These are phyloP conservation scores for Macrosoma leucophasiata DNA, from an alignment of 2,888 invertebrate species.

Conservation along the genomic window DNA sequence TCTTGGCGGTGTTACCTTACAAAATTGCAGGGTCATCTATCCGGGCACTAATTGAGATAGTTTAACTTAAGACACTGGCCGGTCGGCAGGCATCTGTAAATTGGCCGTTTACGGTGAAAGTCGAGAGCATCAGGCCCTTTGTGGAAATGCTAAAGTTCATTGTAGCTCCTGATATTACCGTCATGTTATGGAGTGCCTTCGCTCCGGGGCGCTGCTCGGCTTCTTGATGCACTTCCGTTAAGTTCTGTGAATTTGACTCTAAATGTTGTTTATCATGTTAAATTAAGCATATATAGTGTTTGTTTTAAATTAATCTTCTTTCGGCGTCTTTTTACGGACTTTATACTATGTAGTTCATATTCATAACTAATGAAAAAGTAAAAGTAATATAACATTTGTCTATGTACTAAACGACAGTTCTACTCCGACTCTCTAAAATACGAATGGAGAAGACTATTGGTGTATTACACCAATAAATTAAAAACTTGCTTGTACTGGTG, in stretches of 20 bases:
- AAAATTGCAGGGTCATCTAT: constrained; percentile 70
- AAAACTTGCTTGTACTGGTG: too few species aligned
- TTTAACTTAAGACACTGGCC: constrained; percentile 65
- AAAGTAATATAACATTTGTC: too few species aligned
- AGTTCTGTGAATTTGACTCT: constrained; percentile 23
- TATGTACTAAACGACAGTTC: too few species aligned
- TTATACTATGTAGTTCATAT: too few species aligned
- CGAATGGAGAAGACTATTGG: too few species aligned
- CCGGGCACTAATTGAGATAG: constrained; percentile 72
- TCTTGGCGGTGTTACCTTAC: constrained; percentile 47
- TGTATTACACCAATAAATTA: too few species aligned
- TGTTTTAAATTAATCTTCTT: too few species aligned
- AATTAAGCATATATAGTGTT: too few species aligned
- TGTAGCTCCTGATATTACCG: constrained; percentile 60
- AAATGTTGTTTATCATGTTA: constrained; percentile 19
- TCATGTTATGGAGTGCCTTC: constrained; percentile 53
- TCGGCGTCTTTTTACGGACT: too few species aligned
- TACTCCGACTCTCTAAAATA: too few species aligned
- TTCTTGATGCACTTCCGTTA: constrained; percentile 34
- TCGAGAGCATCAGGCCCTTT: constrained; percentile 52
- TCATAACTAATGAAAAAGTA: too few species aligned
- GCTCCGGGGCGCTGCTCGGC: constrained; percentile 51
- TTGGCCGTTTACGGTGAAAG: constrained; percentile 72
- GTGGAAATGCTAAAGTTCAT: constrained; percentile 69
- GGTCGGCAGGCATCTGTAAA: constrained; percentile 64